Base-by-base conservation (phyloP, 2,888 invertebrate genomes). In the Coecobrya sp. region DNA sequence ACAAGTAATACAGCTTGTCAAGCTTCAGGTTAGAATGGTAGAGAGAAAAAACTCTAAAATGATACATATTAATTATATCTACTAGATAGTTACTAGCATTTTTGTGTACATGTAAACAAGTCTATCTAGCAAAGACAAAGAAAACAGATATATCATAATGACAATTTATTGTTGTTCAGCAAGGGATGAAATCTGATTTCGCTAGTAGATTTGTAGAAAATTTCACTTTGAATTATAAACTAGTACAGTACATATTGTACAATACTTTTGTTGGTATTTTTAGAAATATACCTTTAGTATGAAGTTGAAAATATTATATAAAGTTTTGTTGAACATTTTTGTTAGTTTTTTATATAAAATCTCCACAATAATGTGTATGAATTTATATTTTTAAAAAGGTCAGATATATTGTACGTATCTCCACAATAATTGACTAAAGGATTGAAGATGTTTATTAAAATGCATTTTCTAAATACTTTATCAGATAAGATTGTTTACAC, bases 81-180 rank as follows among this genome's bases (percentile, higher is more conserved):
- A n/a, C 68, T 68, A 68, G 16, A 30, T 11, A 30, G 30, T 10
- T 22, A 7, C 19, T 62, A 62, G 7, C 62, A 10, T 10, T n/a
- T 62, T 25, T n/a, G n/a, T n/a, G n/a, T 7, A 62, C 22, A 62
- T 25, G 62, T 62, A 22, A 62, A 62, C 7, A 62, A 62, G 11
- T 62, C 62, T n/a, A 55, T 8, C 25, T 1, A 68, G 68, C 30
- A 68, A 68, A 68, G 16, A 13, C 16, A 16, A 27, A 10, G 68
- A 1, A 30, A 30, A 13, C n/a, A 16, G 30, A 27, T 65, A 65
- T 22, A 65, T 25, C 27, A 25, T 65, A 65, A 30, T 68, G 68
- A 68, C 68, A 68, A 68, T 68, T 68, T 30, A 68, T 30, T 68
- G 30, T 68, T 68, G n/a, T 68, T n/a, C 68, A 68, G 30, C 68